Base-by-base conservation (phyloP, 2,888 invertebrate species). In the Nemoura dubitans region DNA sequence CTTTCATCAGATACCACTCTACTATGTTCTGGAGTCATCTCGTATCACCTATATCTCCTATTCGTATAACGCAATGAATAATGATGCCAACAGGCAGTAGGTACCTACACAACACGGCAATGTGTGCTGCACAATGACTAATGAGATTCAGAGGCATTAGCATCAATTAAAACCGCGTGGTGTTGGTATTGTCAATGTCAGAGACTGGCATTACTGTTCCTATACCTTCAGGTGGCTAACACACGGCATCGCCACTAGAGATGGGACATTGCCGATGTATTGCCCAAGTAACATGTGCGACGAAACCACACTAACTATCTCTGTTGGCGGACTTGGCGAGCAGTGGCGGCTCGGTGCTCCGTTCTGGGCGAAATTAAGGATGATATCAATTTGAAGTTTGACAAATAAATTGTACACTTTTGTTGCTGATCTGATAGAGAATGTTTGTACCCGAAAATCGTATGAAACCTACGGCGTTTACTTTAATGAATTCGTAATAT, bases 101-200 rank as follows among this genome's bases (percentile, higher is more conserved):
- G 10, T 80, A 16, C 26, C 80, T 26, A 14, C 27, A 81, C 30
- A 81, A 81, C 59, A 59, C 59, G 21, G 59, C 59, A 59, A 21
- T 59, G 59, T 59, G 16, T 59, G 16, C 59, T 59, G 59, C 59
- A 59, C 59, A 59, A 59, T 59, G 59, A 10, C 59, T 59, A 59
- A 59, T 59, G 59, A 59, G 59, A 59, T 59, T 10, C 59, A 59
- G 59, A 59, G 59, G 59, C 26, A 78, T 78, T 78, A 78, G 78
- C 78, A 78, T 78, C 78, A 78, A 78, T 78, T 78, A 78, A 78
- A 78, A 27, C 78, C 26, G 28, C 28, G 28, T 78, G 27, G 28
- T 78, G 78, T 78, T 78, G 78, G 14, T 26, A 10, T 27, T 78
- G 78, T 78, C 28, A 78, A 78, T 78, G 78, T 28, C 78, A 78